Percentiles rank a stretch among this genome's conserved stretches.
Conservation (phyloP, 2,113 vertebrate genomes). For the Atlantisia rogersi region DNA sequence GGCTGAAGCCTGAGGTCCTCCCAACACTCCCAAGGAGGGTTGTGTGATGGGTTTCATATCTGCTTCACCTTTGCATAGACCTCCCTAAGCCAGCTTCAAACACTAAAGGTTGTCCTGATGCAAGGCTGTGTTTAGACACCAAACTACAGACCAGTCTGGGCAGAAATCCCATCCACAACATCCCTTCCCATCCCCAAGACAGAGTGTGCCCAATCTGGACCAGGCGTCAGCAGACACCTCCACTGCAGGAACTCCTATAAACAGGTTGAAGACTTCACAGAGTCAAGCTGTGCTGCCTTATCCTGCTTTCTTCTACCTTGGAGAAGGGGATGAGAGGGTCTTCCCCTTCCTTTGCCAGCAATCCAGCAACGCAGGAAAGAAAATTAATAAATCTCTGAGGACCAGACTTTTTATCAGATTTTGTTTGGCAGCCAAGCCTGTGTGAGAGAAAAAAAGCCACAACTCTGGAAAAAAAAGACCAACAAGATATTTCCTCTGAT, state of each 20-base stretch:
- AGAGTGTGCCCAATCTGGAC: not conserved
- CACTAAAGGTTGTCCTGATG: not conserved
- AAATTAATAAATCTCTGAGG: not conserved
- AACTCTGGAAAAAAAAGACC: not conserved
- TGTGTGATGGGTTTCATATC: not conserved
- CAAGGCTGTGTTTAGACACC: not conserved
- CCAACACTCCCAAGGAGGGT: not conserved
- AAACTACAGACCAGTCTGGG: accelerated
- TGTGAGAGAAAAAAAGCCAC: not conserved
- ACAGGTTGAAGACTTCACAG: not conserved
- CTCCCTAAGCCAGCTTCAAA: not conserved
- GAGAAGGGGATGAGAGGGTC: not conserved
- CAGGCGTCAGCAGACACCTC: not conserved
- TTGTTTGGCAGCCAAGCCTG: not conserved
- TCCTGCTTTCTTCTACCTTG: not conserved
- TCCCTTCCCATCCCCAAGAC: not conserved
- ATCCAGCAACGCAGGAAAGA: not conserved
- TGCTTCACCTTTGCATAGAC: not conserved
- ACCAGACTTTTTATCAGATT: not conserved
- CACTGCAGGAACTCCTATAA: not conserved
- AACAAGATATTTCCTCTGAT: not conserved
- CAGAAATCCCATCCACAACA: not conserved
- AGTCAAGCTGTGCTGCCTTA: not conserved
- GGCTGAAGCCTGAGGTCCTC: not conserved
- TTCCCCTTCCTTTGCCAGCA: not conserved